Evolutionary conservation across 2,797 vertebrate genomes (phyloP), one percentile per base, ranked within the genome.

Genomic region (Loriculus beryllinus): DNA sequence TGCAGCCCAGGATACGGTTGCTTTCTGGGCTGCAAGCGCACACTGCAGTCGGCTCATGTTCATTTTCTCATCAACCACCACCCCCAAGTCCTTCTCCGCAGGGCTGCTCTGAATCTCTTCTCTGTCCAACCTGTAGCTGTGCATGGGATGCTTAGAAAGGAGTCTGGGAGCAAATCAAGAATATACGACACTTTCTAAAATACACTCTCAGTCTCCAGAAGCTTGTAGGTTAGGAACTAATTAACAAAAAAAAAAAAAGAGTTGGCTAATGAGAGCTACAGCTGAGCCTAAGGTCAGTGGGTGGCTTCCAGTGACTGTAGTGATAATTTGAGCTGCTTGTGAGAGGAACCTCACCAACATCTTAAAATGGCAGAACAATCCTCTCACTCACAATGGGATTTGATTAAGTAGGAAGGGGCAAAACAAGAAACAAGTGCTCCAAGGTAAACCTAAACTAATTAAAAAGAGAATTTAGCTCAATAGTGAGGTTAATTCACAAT

Each of bases 381-480:
- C 26, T 70, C 47, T 47, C 33, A 40, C 85, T 76, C 71, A 25
- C n/a, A 59, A 15, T 23, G 37, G n/a, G 26, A 63, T 82, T 28
- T 78, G 42, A 85, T 69, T 48, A 45, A 80, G 28, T 14, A 84
- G 22, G 28, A 79, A 67, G 22, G 10, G 20, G 16, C 12, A 89
- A 77, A 91, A 88, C 33, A 75, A 72, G 18, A 93, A 96, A 29
- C 23, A 60, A 68, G 21, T n/a, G 40, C 68, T 80, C 33, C 37
- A 88, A 85, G 51, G 31, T 64, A 92, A 92, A 70, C 7, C 6
- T 40, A 70, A 86, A 67, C 48, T 67, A 85, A 86, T 82, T 87
- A 37, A 96, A 93, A 87, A 47, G 16, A 91, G n/a, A 88, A 88
- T 79, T 29, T 1, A 79, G 21, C 52, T 64, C 54, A 48, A 12